phyloP scores from a whole-genome alignment of 1,140 invertebrate species.

The Drosophila punjabiensis region DNA sequence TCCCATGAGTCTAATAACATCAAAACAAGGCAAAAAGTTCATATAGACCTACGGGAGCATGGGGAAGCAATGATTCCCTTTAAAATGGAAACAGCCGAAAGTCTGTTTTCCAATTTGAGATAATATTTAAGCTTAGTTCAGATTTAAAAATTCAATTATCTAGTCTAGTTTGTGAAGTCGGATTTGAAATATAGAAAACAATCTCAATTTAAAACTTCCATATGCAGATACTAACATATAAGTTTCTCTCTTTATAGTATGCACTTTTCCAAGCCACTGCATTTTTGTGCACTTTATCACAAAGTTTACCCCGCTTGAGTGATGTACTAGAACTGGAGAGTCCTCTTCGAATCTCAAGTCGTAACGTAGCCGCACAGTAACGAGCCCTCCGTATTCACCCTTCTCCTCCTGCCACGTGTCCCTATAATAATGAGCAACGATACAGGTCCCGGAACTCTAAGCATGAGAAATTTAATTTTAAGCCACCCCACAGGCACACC shows the following conservation, averaged over 20 bases:
- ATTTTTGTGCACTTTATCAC: constrained; percentile 22
- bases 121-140: neutral
- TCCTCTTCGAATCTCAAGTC: constrained; percentile 68
- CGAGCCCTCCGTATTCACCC: constrained; percentile 26
- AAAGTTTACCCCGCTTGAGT: constrained; percentile 42
- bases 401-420: constrained; percentile 32
- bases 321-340: constrained; percentile 46
- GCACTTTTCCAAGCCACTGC: constrained; percentile 19
- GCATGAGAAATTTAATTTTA: constrained; percentile 79
- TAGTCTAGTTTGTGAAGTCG: neutral
- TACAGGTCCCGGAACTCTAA: constrained; percentile 51
- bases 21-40: constrained; percentile 31
- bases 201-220: neutral
- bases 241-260: neutral
- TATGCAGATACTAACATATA: neutral
- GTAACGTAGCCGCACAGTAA: constrained; percentile 71
- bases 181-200: neutral
- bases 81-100: neutral
- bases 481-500: constrained; percentile 35
- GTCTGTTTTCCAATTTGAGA: neutral
- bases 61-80: constrained; percentile 23
- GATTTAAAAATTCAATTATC: neutral
- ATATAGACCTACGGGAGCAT: neutral
- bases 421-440: constrained; percentile 74
- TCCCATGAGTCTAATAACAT: constrained; percentile 71